Evolutionary conservation across 2,113 vertebrate genomes (phyloP), one percentile per base, ranked within the genome.

Genomic region (Centrocercus urophasianus): DNA sequence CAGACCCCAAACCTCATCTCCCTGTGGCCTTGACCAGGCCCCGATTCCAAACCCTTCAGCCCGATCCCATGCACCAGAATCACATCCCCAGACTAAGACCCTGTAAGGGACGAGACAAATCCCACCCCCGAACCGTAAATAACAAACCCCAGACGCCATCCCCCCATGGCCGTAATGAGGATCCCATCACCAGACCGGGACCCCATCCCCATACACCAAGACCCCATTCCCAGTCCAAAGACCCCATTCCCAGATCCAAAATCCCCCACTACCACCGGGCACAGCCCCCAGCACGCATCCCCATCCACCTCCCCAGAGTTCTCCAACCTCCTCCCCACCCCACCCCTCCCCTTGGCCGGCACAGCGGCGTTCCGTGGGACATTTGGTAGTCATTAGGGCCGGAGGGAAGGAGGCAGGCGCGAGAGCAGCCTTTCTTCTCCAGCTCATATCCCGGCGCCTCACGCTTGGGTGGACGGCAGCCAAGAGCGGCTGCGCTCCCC

Each of bases 341-440:
- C 65, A 7, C 22, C 65, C 65, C 21, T 67, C 28, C 40, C 65
- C 40, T 67, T 67, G 65, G 36, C 63, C 63, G 1, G 54, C 59
- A 6, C 38, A 10, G 71, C 11, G 19, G 30, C 10, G 13, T 13
- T 56, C 2, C 8, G 50, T n/a, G 19, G 17, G 80, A 73, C 91
- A 93, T 95, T 95, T 93, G 91, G 59, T 88, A 76, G 65, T 86
- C 85, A 95, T 93, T 93, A 95, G 83, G 28, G 74, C 59, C 38
- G 75, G 75, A 73, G 69, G 67, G 61, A 87, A 69, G 90, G 36
- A 40, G 38, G 69, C 70, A 70, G 77, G 86, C 59, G 36, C 52
- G 5, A 61, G 69, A 73, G 34, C 57, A 52, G 66, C 60, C 73
- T 45, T 65, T 66, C 82, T 85, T 60, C 67, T 66, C 67, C 73